Evolutionary conservation across 2,113 vertebrate species (phyloP).

Genomic region (Bufo gargarizans): DNA sequence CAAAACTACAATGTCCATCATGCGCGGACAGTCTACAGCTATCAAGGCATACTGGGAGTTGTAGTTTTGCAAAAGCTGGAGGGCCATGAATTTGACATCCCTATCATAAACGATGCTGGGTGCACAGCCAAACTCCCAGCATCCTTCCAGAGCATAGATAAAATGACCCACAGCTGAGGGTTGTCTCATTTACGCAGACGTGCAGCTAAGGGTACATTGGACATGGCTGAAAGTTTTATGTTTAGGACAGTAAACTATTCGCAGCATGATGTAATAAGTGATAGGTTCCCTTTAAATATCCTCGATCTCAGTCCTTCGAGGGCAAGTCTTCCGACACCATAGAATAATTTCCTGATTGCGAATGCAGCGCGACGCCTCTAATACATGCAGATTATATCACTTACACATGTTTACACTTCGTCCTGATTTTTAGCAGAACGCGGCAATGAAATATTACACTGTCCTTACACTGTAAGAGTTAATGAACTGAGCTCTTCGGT

Average conservation of each 20-base stretch:
- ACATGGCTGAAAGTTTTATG: background rate
- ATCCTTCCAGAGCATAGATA: background rate
- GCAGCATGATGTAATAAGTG: background rate
- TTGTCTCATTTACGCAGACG: background rate
- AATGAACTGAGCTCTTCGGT: slow-evolving; percentile 76
- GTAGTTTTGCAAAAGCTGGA: no score
- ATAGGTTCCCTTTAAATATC: background rate
- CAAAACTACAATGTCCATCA: no score
- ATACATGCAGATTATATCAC: slow-evolving; percentile 68
- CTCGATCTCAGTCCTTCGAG: slow-evolving; percentile 59
- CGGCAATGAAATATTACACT: slow-evolving; percentile 71
- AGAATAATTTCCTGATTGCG: slow-evolving; percentile 58
- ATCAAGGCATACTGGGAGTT: no score
- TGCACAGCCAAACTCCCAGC: background rate
- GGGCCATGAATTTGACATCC: no score
- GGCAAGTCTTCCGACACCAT: slow-evolving; percentile 56
- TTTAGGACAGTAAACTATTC: background rate
- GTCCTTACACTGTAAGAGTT: slow-evolving; percentile 73
- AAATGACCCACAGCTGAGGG: background rate
- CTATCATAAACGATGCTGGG: no score
- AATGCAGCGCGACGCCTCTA: slow-evolving; percentile 72
- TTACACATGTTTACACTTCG: slow-evolving; percentile 72
- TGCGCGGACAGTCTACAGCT: no score
- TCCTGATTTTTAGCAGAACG: slow-evolving; percentile 67
- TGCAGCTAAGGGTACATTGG: background rate